A percentile compares a stretch with the other conserved stretches of the same genome.
Conservation (phyloP, 2,888 invertebrate species). For the Hypercompe scribonia region DNA sequence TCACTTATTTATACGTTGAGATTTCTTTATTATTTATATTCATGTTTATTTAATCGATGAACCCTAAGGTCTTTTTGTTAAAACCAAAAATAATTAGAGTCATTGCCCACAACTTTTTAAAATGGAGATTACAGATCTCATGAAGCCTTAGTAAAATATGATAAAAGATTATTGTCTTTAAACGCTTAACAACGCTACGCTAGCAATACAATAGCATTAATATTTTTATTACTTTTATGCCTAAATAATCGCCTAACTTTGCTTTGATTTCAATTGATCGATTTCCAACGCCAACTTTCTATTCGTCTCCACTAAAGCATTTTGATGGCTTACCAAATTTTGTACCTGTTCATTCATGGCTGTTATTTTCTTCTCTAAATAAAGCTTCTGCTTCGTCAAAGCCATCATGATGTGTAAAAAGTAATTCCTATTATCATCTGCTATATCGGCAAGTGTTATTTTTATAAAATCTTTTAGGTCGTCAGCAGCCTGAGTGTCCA, state of each 20-base stretch:
- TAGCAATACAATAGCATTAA: slow-evolving; percentile 10
- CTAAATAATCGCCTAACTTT: slow-evolving; percentile 49
- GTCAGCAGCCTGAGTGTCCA: slow-evolving; percentile 66
- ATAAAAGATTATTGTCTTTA: slow-evolving; percentile 21
- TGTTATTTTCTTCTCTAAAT: slow-evolving; percentile 76
- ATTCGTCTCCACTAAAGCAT: slow-evolving; percentile 80
- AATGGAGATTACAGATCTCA: slow-evolving; percentile 7
- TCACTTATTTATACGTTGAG: neutral
- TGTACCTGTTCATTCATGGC: slow-evolving; percentile 72
- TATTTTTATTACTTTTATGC: slow-evolving; percentile 12
- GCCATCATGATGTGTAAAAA: slow-evolving; percentile 83
- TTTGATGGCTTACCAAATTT: slow-evolving; percentile 72
- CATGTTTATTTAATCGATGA: neutral
- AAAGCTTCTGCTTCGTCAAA: slow-evolving; percentile 80
- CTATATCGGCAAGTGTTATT: slow-evolving; percentile 71
- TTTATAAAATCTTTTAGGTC: slow-evolving; percentile 81
- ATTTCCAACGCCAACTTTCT: slow-evolving; percentile 80
- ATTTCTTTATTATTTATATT: neutral
- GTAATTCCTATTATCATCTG: slow-evolving; percentile 78
- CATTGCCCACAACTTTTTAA: neutral
- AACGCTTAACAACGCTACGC: slow-evolving; percentile 11
- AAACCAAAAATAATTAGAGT: neutral
- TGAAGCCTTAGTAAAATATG: slow-evolving; percentile 13
- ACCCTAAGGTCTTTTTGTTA: neutral
- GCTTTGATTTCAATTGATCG: slow-evolving; percentile 74